Base-by-base conservation (phyloP, 2,113 vertebrate species). In the Cathartes aura region DNA sequence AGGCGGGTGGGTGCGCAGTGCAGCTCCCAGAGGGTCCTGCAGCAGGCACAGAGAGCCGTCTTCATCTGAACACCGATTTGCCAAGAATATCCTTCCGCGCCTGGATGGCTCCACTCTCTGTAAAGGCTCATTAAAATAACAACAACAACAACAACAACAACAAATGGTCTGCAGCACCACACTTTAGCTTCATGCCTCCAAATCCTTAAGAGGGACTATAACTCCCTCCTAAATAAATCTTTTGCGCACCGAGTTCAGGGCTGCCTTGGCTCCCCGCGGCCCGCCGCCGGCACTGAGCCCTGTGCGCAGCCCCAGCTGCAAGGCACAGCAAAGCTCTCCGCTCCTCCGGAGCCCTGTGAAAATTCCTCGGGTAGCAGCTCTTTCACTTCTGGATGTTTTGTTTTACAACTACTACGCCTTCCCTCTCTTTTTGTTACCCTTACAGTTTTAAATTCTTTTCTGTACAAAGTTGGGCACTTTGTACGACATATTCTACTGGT, bases 401-500 rank as follows among this genome's bases (percentile, higher is more conserved):
- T 48, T 89, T 94, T 87, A 76, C 45, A 80, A 42, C 36, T 67
- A 27, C 34, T 70, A 55, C 50, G 79, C 72, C 62, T 83, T 92
- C 60, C 60, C 62, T 81, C 52, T 52, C 34, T 63, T 79, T 82
- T 58, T 80, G 50, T 86, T 90, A 60, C 58, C 36, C 42, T 58
- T 52, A 42, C 8, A 36, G 59, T 38, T 90, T 71, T 27, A 81
- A 94, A 84, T 48, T 43, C 47, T 72, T 94, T 72, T 53, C 4
- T 16, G 50, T 83, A 86, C 55, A 47, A 85, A 67, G 64, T 20
- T 80, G 27, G 56, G 62, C 73, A 48, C 67, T 86, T 72, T 34
- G 56, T 83, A 72, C 62, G 73, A 87, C 16, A 62, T 87, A 87
- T 64, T 96, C 95, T 68, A 80, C 84, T 82, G 89, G 66, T 62